Base-by-base conservation (phyloP, 2,888 invertebrate genomes). In the Lumbricus terrestris region DNA sequence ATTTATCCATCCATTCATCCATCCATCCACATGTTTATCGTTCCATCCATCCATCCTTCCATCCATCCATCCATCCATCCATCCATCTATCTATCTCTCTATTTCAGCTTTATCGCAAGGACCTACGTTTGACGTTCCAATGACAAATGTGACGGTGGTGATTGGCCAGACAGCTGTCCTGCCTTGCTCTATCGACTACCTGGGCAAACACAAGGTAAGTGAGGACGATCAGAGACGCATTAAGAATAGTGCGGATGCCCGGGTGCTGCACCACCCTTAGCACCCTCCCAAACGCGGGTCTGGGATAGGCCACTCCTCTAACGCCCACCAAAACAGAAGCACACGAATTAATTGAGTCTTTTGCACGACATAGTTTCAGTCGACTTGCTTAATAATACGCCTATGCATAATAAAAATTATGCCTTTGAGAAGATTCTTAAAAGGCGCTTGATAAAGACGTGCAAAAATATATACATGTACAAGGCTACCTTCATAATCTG, bases 51-150 rank as follows among this genome's bases (percentile, higher is more conserved):
- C n/a, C n/a, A 69, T 69, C 29, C n/a, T 3, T n/a, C 69, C 8
- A 16, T n/a, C n/a, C n/a, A 5, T 13, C 29, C 11, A 23, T 29
- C 54, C 29, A 23, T 29, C 23, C 13, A 29, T 13, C 1, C 8
- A 69, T 69, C n/a, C 3, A 69, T 29, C 69, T 13, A n/a, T 88
- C 29, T 29, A 33, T 88, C 38, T 34, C 3, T 37, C 35, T 37
- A 37, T 37, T 37, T 37, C 33, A 88, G 88, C 88, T 33, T 33
- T 88, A 40, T 88, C 88, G 5, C 33, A 42, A 38, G 88, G 88
- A 29, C 90, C 90, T 37, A 90, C 89, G 15, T 90, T 90, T 82
- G 90, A 90, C 38, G 88, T 90, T 37, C 54, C 82, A 29, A 82
- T 88, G 37, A 38, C 88, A 16, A 90, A 90, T 47, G 88, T 90